Base-by-base conservation (phyloP, 92 coral and sea anemone genomes). In the Micromussa lordhowensis region DNA sequence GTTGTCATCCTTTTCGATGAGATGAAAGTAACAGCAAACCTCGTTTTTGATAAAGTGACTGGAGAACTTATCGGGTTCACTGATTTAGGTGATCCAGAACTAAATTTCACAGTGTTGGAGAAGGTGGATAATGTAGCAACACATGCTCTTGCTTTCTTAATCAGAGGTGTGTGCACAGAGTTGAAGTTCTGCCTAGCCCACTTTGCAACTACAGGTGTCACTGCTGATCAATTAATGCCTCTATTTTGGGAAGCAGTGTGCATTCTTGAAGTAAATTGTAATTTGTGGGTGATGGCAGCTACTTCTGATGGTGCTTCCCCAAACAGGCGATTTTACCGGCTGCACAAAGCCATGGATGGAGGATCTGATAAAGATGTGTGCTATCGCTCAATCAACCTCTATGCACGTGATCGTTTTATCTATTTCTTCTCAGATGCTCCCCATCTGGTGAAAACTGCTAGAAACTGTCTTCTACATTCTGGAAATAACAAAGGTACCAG, bases 21-120 rank as follows among this genome's bases (percentile, higher is more conserved):
- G 59, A 93, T 93, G 96, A 90, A 88, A 72, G 74, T 90, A 3
- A 58, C 26, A 59, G 24, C 93, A 55, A 85, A 91, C 63, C 91
- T 93, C 75, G 91, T 88, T 34, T 83, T 93, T 7, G 88, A 87
- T 87, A 93, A 93, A 30, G 35, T 34, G 40, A 84, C 96, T 36
- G 92, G 94, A 30, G 94, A 91, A 48, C 94, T 91, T 8, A 91
- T 91, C 13, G 94, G 94, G n/a, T 93, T 87, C 73, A 79, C 91
- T 11, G 96, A 93, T 61, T 87, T 93, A 28, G 96, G 96, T 64
- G 91, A 94, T 40, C 96, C 87, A 36, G 92, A 91, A 8, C 48
- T 91, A 48, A 93, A 88, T 86, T 91, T 79, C 86, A 88, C 77
- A 16, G 84, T 80, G 34, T 68, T 91, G 32, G 91, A 85, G 71